A percentile compares a stretch with the other conserved stretches of the same genome.
phyloP scores from a whole-genome alignment of 2,888 invertebrate genomes.

The Apoda limacodes region DNA sequence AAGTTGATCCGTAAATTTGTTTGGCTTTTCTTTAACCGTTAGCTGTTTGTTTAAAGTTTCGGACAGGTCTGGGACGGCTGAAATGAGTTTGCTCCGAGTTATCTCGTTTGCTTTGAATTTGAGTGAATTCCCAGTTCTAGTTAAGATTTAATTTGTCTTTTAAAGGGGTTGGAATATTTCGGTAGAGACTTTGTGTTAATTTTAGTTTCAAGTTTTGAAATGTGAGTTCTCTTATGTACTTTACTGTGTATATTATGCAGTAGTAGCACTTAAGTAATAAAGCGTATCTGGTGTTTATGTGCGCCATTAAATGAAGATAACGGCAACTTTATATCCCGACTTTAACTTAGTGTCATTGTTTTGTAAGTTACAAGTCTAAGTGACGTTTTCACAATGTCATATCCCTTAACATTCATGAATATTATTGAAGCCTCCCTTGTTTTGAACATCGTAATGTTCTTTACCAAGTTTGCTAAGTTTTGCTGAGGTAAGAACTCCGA shows the following conservation, averaged over 20 bases:
- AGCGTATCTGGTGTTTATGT: slow-evolving; percentile 53
- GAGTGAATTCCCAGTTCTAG: slow-evolving; percentile 37
- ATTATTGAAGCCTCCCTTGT: slow-evolving; percentile 55
- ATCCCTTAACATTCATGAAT: slow-evolving; percentile 62
- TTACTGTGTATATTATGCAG: no score
- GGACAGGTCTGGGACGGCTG: slow-evolving; percentile 32
- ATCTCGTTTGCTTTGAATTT: slow-evolving; percentile 40
- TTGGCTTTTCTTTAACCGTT: slow-evolving; percentile 44
- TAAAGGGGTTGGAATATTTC: no score
- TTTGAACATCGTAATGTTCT: slow-evolving; percentile 51
- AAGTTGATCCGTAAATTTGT: slow-evolving; percentile 40
- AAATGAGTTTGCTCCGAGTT: slow-evolving; percentile 33
- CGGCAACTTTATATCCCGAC: slow-evolving; percentile 52
- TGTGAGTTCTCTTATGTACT: neutral
- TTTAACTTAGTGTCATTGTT: slow-evolving; percentile 65
- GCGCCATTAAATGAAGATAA: slow-evolving; percentile 56
- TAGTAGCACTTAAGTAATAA: slow-evolving; percentile 29
- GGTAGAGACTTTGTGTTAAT: no score
- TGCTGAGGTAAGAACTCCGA: no score
- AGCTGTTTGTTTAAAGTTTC: slow-evolving; percentile 45
- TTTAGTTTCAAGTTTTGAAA: slow-evolving; percentile 3
- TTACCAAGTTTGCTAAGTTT: no score
- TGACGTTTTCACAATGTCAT: slow-evolving; percentile 56
- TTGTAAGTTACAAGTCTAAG: slow-evolving; percentile 61
- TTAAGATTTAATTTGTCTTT: slow-evolving; percentile 26